Base-by-base conservation (phyloP, 1,140 invertebrate species). In the Dendrolimus kikuchii region DNA sequence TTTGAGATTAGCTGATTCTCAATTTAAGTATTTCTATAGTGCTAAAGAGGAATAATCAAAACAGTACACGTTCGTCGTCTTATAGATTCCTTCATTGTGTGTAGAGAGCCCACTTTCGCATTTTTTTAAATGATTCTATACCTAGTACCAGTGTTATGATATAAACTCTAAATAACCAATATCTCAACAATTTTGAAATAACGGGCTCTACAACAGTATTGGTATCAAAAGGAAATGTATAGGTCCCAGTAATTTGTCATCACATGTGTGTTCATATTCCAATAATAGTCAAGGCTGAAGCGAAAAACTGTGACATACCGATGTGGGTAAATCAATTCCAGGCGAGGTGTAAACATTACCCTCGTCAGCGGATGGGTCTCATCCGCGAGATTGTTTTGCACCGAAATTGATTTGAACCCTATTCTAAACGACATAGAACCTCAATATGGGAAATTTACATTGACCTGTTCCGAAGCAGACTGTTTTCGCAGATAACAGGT, bases 251-350 rank as follows among this genome's bases (percentile, higher is more conserved):
- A 41, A 51, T 40, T 44, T 51, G n/a, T 37, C 50, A 42, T 51
- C 42, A 43, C 41, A 60, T 55, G 51, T 52, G 52, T 55, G 52
- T 57, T 57, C 49, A 65, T 53, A 62, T 53, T 60, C 53, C 40
- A 64, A 60, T 68, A 64, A 62, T 59, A 62, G 52, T 43, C 49
- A 45, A 51, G 47, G 50, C 60, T 40, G 45, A 56, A 60, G 53
- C 57, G 62, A 69, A 71, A 78, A 73, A 72, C 51, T 60, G 60
- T 81, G 75, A 81, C 77, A 70, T 72, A 77, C 69, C 61, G 75
- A 81, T 81, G 75, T 78, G 74, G 75, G 77, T 75, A 70, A 77
- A 81, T 78, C 77, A 75, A 78, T 81, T 71, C 62, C 49, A 66
- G 61, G 63, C 56, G 51, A 58, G 53, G 60, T 56, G 62, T 66